These are phyloP conservation scores for Chaenogobius annularis DNA, from an alignment of 2,113 vertebrate species.

Conservation along the genomic window DNA sequence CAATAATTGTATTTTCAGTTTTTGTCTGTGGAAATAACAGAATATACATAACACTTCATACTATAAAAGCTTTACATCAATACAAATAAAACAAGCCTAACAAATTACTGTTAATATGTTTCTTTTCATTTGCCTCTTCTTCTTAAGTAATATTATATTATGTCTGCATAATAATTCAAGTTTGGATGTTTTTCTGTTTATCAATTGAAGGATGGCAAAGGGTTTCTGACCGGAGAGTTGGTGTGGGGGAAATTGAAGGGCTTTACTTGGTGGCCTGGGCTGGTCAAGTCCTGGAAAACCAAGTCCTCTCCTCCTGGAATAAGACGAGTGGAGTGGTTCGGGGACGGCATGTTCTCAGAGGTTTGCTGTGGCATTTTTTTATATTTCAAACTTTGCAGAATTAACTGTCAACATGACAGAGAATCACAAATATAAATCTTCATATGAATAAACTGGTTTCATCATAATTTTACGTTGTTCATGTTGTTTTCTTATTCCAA, in stretches of 20 bases:
- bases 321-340: constrained; percentile 93
- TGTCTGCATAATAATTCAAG: background rate
- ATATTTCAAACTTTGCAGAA: background rate
- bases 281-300: constrained; percentile 85
- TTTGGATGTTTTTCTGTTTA: background rate
- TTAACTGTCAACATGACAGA: background rate
- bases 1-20: too few relatives aligned
- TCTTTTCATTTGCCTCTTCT: too few relatives aligned
- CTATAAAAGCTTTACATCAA: too few relatives aligned
- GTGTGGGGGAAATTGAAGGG: constrained; percentile 94
- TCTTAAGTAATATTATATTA: too few relatives aligned
- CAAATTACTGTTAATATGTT: too few relatives aligned
- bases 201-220: constrained; percentile 84
- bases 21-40: too few relatives aligned
- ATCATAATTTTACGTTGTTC: too few relatives aligned
- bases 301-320: constrained; percentile 76
- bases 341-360: constrained; percentile 93
- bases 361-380: constrained; percentile 68
- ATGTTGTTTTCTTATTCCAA: too few relatives aligned
- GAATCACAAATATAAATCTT: background rate
- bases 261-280: constrained; percentile 91
- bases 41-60: too few relatives aligned
- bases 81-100: too few relatives aligned
- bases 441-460: too few relatives aligned
- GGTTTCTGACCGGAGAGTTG: constrained; percentile 84